A percentile compares a stretch with the other conserved stretches of the same genome.
phyloP scores from a whole-genome alignment of 1,140 invertebrate genomes.

The Steinernema khuongi region DNA sequence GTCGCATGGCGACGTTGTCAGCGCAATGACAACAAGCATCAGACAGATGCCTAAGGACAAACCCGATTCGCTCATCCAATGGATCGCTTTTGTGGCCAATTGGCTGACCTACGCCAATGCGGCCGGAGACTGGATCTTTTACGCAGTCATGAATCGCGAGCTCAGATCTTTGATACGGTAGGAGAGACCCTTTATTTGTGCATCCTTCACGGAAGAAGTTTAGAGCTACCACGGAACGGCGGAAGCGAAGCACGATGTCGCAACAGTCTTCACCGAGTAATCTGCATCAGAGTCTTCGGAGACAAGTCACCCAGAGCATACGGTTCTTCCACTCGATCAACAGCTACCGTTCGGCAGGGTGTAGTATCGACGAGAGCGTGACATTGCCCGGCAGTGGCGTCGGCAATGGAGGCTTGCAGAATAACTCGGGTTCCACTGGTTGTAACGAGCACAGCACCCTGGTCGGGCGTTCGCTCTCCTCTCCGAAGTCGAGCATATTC shows the following conservation, averaged over 20 bases:
- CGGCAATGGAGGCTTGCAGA: background rate
- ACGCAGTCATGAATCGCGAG: slow-evolving; percentile 55
- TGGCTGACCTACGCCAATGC: slow-evolving; percentile 56
- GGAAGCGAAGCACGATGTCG: slow-evolving; percentile 28
- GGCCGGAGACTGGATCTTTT: slow-evolving; percentile 56
- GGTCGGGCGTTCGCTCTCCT: background rate
- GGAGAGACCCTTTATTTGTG: background rate
- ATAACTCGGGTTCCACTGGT: background rate
- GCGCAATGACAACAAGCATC: slow-evolving; percentile 9
- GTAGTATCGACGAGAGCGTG: slow-evolving; percentile 28
- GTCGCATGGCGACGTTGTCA: background rate
- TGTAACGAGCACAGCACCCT: background rate
- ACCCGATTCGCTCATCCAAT: slow-evolving; percentile 21
- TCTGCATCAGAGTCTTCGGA: slow-evolving; percentile 39
- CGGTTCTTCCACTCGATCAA: slow-evolving; percentile 53
- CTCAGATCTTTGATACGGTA: slow-evolving; percentile 57
- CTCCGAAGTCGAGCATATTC: background rate
- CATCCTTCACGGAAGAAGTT: background rate
- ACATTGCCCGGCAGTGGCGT: background rate
- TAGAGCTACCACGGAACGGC: slow-evolving; percentile 14
- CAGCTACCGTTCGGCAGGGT: slow-evolving; percentile 36
- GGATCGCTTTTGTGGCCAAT: slow-evolving; percentile 49
- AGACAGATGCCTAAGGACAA: background rate
- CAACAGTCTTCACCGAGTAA: slow-evolving; percentile 41
- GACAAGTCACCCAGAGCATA: slow-evolving; percentile 41